Base-by-base conservation (phyloP, 1,140 invertebrate species). In the Bombus superbus region DNA sequence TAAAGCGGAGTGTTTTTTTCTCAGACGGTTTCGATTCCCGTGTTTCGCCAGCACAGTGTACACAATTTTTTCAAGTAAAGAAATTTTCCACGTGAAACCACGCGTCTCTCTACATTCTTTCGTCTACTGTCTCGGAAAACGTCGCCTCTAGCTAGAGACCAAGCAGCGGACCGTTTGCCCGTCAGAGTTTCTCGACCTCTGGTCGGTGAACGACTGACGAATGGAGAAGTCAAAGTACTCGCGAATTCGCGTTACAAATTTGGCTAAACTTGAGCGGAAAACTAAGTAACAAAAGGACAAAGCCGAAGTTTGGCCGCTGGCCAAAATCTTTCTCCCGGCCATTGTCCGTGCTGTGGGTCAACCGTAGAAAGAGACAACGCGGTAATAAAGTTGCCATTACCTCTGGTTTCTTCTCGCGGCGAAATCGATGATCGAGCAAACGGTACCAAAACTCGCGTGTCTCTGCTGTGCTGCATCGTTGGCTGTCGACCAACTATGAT, bases 351-450 rank as follows among this genome's bases (percentile, higher is more conserved):
- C 40, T 35, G 44, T 32, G 40, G 62, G 25, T 57, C 22, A 59
- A 69, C 73, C 18, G 44, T 44, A 68, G 59, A 81, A 35, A 64
- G 53, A 68, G 62, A n/a, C 40, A 42, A 13, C 44, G 74, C 59
- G 42, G 69, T 88, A 82, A 90, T 89, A 86, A 89, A 90, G 88
- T 87, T 89, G 78, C 89, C 85, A 85, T 87, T 81, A 66, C 68
- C 3, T 40, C 2, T 53, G n/a, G 25, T 44, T 28, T 81, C 40
- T 35, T 79, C 53, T 74, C 66, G 38, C 18, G 42, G 72, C 6
- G 69, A 78, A 74, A 88, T 88, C 87, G 86, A 81, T 84, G 86
- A 81, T 84, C 72, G 76, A 18, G 71, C 57, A 35, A 66, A 62
- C 35, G 35, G 47, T 57, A 38, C 62, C 47, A 57, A 53, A n/a